Base-by-base conservation (phyloP, 2,113 vertebrate species). In the Urocynchramus pylzowi region DNA sequence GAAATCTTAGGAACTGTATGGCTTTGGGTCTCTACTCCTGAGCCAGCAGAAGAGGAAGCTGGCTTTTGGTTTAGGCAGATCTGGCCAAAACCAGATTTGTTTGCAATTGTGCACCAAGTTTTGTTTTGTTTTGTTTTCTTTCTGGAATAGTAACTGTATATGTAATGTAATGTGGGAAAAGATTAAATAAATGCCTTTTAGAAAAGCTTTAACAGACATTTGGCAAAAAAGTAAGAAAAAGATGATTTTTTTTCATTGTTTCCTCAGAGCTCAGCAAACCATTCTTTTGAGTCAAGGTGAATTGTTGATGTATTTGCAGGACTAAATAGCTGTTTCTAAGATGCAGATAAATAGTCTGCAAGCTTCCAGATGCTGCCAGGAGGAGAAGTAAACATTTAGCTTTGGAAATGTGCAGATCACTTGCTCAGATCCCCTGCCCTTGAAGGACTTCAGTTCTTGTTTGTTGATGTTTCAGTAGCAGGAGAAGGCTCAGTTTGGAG, bases 51-150 rank as follows among this genome's bases (percentile, higher is more conserved):
- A 64, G 63, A 73, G 45, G 60, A 92, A 74, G 64, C 8, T 90
- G 87, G 57, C 71, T 76, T 94, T 93, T 70, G 56, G 74, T 84
- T 94, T 73, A 56, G 54, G 44, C 20, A 77, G 79, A 88, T 52
- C 63, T 70, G 85, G 76, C 70, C 61, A 70, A 70, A 77, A 26
- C 22, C 52, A 69, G 76, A 61, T 82, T 88, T 84, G 54, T 89
- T 93, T 91, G 85, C 50, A 15, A 95, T 93, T 87, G 44, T 52
- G 60, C 74, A 84, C 57, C 22, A 47, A 87, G 60, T 80, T 92
- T 83, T 95, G 42, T 82, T 91, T 83, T 95, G 42, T 82, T 91
- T 89, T 87, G 59, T 76, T 95, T 94, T 87, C 65, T 95, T 90
- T 88, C 86, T 95, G 86, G 60, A 94, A 84, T 84, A 69, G 63